Base-by-base conservation (phyloP, 2,113 vertebrate genomes). In the Hemibagrus wyckioides region DNA sequence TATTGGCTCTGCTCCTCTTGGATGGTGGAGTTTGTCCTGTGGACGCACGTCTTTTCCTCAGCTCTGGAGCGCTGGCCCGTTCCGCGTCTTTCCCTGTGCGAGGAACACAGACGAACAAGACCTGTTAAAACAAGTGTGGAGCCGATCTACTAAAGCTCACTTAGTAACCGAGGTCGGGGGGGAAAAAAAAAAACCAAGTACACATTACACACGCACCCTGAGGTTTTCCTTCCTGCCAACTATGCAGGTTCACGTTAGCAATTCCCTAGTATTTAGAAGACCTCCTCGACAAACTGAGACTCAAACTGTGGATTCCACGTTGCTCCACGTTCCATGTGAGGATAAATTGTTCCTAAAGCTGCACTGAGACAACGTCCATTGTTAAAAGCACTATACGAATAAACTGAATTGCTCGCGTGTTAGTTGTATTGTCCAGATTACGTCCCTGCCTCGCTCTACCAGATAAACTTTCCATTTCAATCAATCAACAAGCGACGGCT, bases 1-100 rank as follows among this genome's bases (percentile, higher is more conserved):
- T 93, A 52, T 97, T 96, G 65, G 95, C 91, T 63, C 96, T 93
- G 89, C 95, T 95, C 88, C 96, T 96, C 91, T 98, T 97, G 63
- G 94, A 86, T 19, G 95, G 95, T 67, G 94, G 86, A 80, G 94
- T 94, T 67, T 94, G 94, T 92, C 95, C 94, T 90, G 96, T 95
- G 50, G 96, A 95, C 79, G 95, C 95, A 90, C 96, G 97, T 90
- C 95, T 95, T 92, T 94, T 96, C 91, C 94, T 94, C 87, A 96
- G 92, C 89, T 97, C 96, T 89, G 96, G 91, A 50, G 83, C 84
- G 6, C 81, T 90, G 61, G 71, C 33, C 59, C 17, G 86, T 81
- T 91, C 89, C 1, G 67, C 15, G 23, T 87, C 73, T 67, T 87
- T 89, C 19, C 56, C 91, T 92, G 88, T 10, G 23, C 73, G 23